Conservation (phyloP, 2,888 invertebrate species). For the Tetramorium bicarinatum region DNA sequence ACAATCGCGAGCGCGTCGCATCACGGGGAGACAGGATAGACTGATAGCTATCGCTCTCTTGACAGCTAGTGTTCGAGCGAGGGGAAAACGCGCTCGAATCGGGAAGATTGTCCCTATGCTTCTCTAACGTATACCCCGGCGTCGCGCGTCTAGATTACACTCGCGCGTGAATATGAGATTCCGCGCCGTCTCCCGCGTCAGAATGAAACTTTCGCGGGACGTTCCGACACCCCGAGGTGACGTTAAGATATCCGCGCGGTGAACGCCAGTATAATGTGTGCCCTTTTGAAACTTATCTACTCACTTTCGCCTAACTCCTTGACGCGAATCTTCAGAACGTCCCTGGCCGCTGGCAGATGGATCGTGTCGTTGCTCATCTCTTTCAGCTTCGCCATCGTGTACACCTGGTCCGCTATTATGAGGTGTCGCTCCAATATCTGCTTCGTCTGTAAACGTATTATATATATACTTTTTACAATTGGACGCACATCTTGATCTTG, state of each 20-base stretch:
- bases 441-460: conserved; percentile 89
- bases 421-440: conserved; percentile 96
- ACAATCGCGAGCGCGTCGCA: conserved; percentile 29
- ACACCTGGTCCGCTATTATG: conserved; percentile 92
- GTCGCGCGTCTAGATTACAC: conserved; percentile 13
- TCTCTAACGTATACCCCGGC: conserved; percentile 1
- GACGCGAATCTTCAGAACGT: conserved; percentile 91
- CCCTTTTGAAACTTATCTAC: conserved; percentile 73
- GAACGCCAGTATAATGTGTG: neutral
- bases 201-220: conserved; percentile 21
- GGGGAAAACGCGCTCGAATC: neutral
- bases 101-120: conserved; percentile 7
- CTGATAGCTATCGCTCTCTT: conserved; percentile 6
- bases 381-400: conserved; percentile 93
- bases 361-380: conserved; percentile 90
- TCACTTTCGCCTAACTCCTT: conserved; percentile 93
- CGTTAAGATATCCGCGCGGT: conserved; percentile 12
- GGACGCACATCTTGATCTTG: neutral
- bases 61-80: conserved; percentile 33
- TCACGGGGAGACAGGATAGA: neutral
- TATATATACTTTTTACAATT: neutral
- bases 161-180: neutral
- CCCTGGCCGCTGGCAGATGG: conserved; percentile 91
- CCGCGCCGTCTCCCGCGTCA: neutral
- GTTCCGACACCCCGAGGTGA: conserved; percentile 6